Conservation (phyloP, 1,140 invertebrate species). For the Oedothorax gibbosus region DNA sequence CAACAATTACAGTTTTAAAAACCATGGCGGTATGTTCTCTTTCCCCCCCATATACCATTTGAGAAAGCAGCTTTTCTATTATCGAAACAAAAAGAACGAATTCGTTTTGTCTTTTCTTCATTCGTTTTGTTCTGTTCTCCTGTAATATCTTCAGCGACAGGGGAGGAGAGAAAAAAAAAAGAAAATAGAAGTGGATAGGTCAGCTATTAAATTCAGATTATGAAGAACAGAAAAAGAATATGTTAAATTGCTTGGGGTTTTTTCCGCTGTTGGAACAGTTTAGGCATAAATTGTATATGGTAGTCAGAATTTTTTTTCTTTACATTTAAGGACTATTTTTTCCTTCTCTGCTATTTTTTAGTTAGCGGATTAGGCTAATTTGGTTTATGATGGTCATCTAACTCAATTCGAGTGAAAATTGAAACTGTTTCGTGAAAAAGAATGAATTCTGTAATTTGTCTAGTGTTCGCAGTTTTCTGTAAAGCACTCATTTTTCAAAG, state of each 20-base stretch:
- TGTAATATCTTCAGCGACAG: not conserved
- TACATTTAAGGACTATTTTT: not conserved
- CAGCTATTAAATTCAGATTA: constrained; percentile 36
- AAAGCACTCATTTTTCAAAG: too few relatives aligned
- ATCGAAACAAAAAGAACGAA: too few relatives aligned
- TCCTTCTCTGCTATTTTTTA: not conserved
- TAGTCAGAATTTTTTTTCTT: not conserved
- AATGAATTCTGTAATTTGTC: too few relatives aligned
- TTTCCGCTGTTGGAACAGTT: not conserved
- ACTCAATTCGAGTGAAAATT: too few relatives aligned
- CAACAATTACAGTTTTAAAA: constrained; percentile 49
- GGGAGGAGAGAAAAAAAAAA: not conserved
- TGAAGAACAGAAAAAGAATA: constrained; percentile 2
- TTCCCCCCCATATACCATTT: not conserved
- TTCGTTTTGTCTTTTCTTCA: constrained; percentile 2
- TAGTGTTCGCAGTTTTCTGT: too few relatives aligned
- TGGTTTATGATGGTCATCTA: too few relatives aligned
- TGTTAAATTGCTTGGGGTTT: constrained; percentile 11
- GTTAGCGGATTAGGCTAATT: too few relatives aligned
- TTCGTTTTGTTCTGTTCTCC: not conserved
- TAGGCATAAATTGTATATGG: not conserved
- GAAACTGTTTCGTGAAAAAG: too few relatives aligned
- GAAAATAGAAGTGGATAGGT: not conserved
- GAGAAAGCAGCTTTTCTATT: too few relatives aligned
- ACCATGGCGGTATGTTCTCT: constrained; percentile 36